Evolutionary conservation across 2,888 invertebrate species (phyloP).

Genomic region (Volucella zonaria): DNA sequence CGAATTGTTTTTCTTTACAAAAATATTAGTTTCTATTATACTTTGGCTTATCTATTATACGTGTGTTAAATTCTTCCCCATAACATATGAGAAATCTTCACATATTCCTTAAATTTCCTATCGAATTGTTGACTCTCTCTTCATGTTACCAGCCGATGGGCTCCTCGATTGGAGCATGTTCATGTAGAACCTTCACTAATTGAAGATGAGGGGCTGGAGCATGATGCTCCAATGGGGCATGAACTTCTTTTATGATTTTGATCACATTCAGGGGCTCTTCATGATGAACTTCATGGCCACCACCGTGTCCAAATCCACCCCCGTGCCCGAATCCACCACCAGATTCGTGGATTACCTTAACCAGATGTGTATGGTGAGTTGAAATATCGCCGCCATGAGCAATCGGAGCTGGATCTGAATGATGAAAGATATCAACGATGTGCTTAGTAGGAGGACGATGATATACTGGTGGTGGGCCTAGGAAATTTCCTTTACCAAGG

Average conservation of each 20-base stretch:
- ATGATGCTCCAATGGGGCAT: conserved; percentile 30
- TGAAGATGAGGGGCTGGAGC: conserved; percentile 39
- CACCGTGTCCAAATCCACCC: background rate
- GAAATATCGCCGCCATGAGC: background rate
- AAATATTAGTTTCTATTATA: background rate
- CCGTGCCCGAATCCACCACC: background rate
- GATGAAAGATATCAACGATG: conserved; percentile 50
- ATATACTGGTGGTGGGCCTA: conserved; percentile 22
- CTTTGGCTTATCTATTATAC: conserved; percentile 35
- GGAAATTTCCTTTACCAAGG: background rate
- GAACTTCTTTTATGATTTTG: conserved; percentile 26
- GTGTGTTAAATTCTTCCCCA: conserved; percentile 9
- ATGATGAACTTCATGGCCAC: conserved; percentile 1
- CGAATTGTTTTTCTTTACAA: no score
- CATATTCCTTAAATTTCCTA: background rate
- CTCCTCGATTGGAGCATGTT: conserved; percentile 9
- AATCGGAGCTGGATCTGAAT: conserved; percentile 16
- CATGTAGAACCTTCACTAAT: conserved; percentile 42
- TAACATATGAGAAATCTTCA: conserved; percentile 34
- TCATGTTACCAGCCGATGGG: conserved; percentile 41
- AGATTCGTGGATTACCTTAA: conserved; percentile 48
- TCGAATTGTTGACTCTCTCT: conserved; percentile 5
- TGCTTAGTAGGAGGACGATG: conserved; percentile 24
- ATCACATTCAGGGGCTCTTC: conserved; percentile 13
- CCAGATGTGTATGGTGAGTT: background rate